A percentile compares a stretch with the other conserved stretches of the same genome.
phyloP scores from a whole-genome alignment of 1,140 invertebrate species.

The Lepidotrigona ventralis region DNA sequence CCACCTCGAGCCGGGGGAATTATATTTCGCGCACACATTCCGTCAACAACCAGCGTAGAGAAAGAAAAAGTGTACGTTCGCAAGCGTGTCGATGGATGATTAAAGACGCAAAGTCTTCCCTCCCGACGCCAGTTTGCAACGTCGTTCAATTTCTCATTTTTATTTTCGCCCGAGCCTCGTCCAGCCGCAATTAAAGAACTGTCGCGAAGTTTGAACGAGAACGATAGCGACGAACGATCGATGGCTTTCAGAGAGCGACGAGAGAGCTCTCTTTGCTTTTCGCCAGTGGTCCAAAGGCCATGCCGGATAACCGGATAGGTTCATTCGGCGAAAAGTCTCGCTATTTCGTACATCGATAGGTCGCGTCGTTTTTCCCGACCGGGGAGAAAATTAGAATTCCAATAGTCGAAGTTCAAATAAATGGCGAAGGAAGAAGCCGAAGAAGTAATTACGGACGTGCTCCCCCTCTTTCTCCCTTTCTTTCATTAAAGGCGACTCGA shows the following conservation, averaged over 20 bases:
- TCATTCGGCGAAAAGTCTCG: neutral
- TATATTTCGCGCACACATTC: constrained; percentile 47
- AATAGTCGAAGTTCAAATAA: neutral
- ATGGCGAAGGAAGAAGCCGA: neutral
- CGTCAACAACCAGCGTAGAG: constrained; percentile 12
- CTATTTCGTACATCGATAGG: neutral
- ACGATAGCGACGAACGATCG: neutral
- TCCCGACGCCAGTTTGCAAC: neutral
- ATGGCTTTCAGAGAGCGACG: neutral
- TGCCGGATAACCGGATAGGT: too few species aligned
- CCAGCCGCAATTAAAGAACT: neutral
- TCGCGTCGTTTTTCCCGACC: neutral
- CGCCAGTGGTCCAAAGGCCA: neutral
- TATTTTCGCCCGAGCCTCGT: neutral
- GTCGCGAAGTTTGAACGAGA: neutral
- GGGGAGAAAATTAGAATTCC: neutral
- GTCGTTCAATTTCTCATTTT: neutral
- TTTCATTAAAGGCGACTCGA: constrained; percentile 5
- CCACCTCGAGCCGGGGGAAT: constrained; percentile 31
- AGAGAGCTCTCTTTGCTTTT: too few species aligned
- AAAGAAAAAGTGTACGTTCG: constrained; percentile 20
- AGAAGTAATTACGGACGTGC: constrained; percentile 5
- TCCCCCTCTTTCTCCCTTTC: neutral
- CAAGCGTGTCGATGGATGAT: neutral
- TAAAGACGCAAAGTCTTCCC: neutral